A percentile compares a stretch with the other conserved stretches of the same genome.
These are phyloP conservation scores for Scelioninae gen. 1 DNA, from an alignment of 2,888 invertebrate genomes.

Conservation along the genomic window DNA sequence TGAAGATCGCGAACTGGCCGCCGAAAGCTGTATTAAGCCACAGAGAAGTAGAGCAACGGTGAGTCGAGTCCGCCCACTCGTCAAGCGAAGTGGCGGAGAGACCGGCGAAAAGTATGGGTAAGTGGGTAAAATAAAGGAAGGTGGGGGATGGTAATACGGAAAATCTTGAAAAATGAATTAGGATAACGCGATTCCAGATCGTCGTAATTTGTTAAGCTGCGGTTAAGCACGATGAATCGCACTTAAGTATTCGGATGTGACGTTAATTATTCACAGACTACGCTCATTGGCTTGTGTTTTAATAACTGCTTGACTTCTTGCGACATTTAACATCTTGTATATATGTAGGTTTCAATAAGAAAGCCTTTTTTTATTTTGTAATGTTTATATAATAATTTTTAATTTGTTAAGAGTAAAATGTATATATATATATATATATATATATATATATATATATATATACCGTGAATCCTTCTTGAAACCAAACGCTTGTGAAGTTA, in stretches of 20 bases:
- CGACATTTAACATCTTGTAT: neutral
- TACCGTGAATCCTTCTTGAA: too few relatives aligned
- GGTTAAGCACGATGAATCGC: slow-evolving; percentile 36
- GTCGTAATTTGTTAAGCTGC: slow-evolving; percentile 33
- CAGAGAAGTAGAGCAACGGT: slow-evolving; percentile 22
- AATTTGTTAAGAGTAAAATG: neutral
- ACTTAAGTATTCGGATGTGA: slow-evolving; percentile 35
- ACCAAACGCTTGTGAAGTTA: too few relatives aligned
- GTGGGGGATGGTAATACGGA: slow-evolving; percentile 29
- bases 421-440: too few relatives aligned
- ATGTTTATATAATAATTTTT: too few relatives aligned
- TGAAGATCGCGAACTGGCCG: slow-evolving; percentile 42
- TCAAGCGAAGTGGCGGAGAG: slow-evolving; percentile 34
- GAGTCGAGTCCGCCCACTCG: slow-evolving; percentile 44
- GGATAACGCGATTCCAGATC: slow-evolving; percentile 41
- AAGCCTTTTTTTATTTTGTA: neutral
- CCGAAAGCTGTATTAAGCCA: slow-evolving; percentile 29
- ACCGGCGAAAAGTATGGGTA: slow-evolving; percentile 19
- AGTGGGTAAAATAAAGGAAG: slow-evolving; percentile 41
- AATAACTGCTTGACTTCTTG: slow-evolving; percentile 1
- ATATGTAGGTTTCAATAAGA: neutral
- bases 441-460: too few relatives aligned
- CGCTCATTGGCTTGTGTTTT: slow-evolving; percentile 17
- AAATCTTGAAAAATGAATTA: slow-evolving; percentile 62
- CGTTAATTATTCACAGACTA: slow-evolving; percentile 25